Base-by-base conservation (phyloP, 2,797 vertebrate genomes). In the Coregonus sp. region DNA sequence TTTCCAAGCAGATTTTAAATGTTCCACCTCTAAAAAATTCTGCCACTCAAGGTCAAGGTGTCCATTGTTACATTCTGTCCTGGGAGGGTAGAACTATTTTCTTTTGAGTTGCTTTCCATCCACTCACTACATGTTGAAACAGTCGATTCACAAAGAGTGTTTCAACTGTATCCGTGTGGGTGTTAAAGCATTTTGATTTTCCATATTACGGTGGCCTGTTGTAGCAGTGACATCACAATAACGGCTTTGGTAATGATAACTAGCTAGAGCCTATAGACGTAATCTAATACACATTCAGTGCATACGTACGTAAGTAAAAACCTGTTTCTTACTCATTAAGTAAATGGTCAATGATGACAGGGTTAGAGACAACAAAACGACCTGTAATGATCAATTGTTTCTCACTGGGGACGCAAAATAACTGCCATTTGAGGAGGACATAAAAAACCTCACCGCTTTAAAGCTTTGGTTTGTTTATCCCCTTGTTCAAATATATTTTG, bases 171-270 rank as follows among this genome's bases (percentile, higher is more conserved):
- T 91, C 92, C 92, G 92, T 95, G 94, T 94, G 94, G 93, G 93
- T 94, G 94, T 70, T 91, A 94, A 95, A 94, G 93, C 92, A 94
- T 94, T 93, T 93, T 92, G 82, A 84, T 89, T 94, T 93, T 88
- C 90, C 91, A 90, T 91, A 91, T 81, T 85, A 86, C 86, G 85
- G 93, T 93, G 93, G 92, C 92, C 93, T 95, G 93, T 95, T 87
- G 94, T 94, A 95, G 94, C 93, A 95, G 93, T 95, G 93, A 94
- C 93, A 78, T 95, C 94, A 95, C 94, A 95, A 95, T 94, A 94
- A 92, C 92, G 93, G 92, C 93, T 91, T 94, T 94, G 93, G 87
- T 95, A 94, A 94, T 78, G 77, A 88, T 88, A 90, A 88, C 75
- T 51, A 16, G 59, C 20, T 90, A 86, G 78, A 75, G 79, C 31